These are phyloP conservation scores for Wasmannia auropunctata DNA, from an alignment of 1,140 invertebrate genomes.

Conservation along the genomic window DNA sequence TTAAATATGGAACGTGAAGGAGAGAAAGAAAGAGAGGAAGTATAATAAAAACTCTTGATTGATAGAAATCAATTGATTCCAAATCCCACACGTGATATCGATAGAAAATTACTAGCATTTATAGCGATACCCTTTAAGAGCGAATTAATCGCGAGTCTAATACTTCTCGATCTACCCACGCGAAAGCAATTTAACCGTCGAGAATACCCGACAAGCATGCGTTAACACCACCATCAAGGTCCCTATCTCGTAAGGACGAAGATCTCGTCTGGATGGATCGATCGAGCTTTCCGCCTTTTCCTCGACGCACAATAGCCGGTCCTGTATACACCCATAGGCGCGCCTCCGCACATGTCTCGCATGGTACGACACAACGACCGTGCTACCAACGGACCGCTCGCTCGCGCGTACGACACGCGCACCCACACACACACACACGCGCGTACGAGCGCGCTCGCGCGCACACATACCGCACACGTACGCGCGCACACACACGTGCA, in stretches of 20 bases:
- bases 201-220: slow-evolving; percentile 42
- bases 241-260: slow-evolving; percentile 55
- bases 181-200: slow-evolving; percentile 55
- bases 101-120: slow-evolving; percentile 2
- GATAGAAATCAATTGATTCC: not conserved
- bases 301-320: slow-evolving; percentile 55
- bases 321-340: slow-evolving; percentile 49
- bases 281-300: slow-evolving; percentile 61
- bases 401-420: slow-evolving; percentile 40
- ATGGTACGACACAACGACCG: slow-evolving; percentile 52
- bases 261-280: slow-evolving; percentile 55
- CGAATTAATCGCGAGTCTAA: slow-evolving; percentile 36
- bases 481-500: slow-evolving; percentile 28
- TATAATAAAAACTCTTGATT: not conserved
- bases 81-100: not conserved
- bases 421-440: not conserved
- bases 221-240: slow-evolving; percentile 56
- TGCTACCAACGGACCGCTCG: slow-evolving; percentile 54
- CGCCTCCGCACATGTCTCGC: slow-evolving; percentile 55
- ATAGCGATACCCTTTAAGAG: slow-evolving; percentile 4
- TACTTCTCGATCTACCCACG: slow-evolving; percentile 38
- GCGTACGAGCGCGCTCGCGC: slow-evolving; percentile 48
- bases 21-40: not conserved
- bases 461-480: slow-evolving; percentile 61
- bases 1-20: not conserved